Evolutionary conservation across 2,888 invertebrate genomes (phyloP).

Genomic region (Trissolcus brochymenae): DNA sequence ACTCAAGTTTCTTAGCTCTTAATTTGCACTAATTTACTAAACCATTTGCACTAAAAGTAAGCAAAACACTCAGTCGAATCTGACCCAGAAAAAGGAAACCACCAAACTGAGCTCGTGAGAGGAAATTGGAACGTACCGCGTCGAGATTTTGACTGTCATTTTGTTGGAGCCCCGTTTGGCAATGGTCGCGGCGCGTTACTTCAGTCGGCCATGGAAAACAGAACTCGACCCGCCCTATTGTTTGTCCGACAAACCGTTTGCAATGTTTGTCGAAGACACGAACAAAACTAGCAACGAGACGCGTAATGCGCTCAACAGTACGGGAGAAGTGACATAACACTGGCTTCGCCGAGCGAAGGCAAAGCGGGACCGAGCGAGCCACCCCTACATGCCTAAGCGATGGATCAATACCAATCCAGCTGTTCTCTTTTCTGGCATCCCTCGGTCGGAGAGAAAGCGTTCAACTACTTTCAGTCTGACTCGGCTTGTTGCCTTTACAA

Average conservation of each 20-base stretch:
- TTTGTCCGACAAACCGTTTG: not conserved
- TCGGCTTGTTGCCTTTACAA: not conserved
- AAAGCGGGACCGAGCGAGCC: slow-evolving; percentile 58
- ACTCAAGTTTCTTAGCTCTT: not conserved
- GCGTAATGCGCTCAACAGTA: slow-evolving; percentile 61
- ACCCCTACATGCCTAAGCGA: slow-evolving; percentile 64
- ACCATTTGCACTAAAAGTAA: not conserved
- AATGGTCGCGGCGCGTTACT: slow-evolving; percentile 27
- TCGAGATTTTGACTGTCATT: slow-evolving; percentile 73
- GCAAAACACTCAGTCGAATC: not conserved
- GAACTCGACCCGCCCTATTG: too few relatives aligned
- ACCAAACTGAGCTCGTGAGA: not conserved
- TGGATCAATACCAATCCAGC: slow-evolving; percentile 74
- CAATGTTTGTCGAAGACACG: slow-evolving; percentile 28
- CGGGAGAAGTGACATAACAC: slow-evolving; percentile 71
- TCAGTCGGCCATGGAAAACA: slow-evolving; percentile 4
- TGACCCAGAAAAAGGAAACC: not conserved
- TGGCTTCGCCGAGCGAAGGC: slow-evolving; percentile 58
- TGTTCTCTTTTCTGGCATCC: slow-evolving; percentile 72
- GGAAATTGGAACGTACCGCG: slow-evolving; percentile 64
- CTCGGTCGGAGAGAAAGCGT: slow-evolving; percentile 57
- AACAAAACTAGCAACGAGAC: slow-evolving; percentile 25
- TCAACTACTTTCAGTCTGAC: slow-evolving; percentile 28
- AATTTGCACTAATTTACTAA: not conserved
- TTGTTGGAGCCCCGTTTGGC: slow-evolving; percentile 39